phyloP scores from a whole-genome alignment of 35 echinoderm and acorn worm genomes.

The Anneissia japonica region DNA sequence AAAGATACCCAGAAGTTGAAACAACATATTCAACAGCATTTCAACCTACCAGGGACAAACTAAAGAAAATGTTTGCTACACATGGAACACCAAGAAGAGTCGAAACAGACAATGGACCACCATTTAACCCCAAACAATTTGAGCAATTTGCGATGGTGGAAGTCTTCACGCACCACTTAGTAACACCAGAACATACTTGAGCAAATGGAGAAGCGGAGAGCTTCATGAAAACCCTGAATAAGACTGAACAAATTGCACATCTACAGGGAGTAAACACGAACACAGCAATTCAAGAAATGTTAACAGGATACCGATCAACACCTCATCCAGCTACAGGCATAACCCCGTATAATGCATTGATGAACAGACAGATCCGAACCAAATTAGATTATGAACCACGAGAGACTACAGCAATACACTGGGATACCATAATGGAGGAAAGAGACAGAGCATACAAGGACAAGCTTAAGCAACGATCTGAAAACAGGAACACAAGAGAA shows the following conservation, averaged over 20 bases:
- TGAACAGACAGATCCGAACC: slow-evolving; percentile 44
- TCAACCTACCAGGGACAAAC: slow-evolving; percentile 22
- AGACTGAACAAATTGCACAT: slow-evolving; percentile 41
- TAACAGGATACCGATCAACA: slow-evolving; percentile 55
- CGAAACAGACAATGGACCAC: slow-evolving; percentile 51
- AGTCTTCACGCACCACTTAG: slow-evolving; percentile 37
- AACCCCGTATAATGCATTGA: slow-evolving; percentile 45
- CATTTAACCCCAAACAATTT: slow-evolving; percentile 58
- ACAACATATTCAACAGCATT: slow-evolving; percentile 20
- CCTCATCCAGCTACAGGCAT: slow-evolving; percentile 43
- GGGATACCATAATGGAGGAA: slow-evolving; percentile 1
- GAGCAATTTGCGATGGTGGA: slow-evolving; percentile 32
- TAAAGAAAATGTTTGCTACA: slow-evolving; percentile 56
- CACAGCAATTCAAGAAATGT: slow-evolving; percentile 46
- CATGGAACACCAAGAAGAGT: slow-evolving; percentile 38
- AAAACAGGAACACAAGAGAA: slow-evolving; percentile 54
- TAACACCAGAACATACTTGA: slow-evolving; percentile 41
- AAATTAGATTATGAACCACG: slow-evolving; percentile 31
- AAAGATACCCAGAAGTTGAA: slow-evolving; percentile 44
- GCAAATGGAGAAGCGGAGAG: slow-evolving; percentile 55
- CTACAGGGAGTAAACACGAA: slow-evolving; percentile 2
- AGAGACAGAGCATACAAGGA: slow-evolving; percentile 45
- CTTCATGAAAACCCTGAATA: slow-evolving; percentile 54
- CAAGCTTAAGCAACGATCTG: slow-evolving; percentile 18
- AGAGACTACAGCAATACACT: no score